phyloP scores from a whole-genome alignment of 2,113 vertebrate species.

The Campylorhamphus procurvoides region DNA sequence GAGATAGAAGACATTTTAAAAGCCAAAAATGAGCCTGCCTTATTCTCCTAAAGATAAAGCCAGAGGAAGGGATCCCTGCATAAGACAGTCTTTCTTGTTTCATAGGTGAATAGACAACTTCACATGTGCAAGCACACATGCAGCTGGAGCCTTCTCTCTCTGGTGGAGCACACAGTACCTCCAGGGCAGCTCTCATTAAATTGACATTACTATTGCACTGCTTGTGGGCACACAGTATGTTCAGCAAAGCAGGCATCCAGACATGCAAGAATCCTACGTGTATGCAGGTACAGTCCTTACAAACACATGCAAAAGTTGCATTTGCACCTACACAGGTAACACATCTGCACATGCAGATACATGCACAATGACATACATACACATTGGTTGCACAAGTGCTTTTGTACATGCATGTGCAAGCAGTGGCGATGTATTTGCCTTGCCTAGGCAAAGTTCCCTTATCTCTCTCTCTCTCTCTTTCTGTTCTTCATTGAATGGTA shows the following conservation, averaged over 20 bases:
- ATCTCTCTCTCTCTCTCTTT: background rate
- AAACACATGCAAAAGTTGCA: background rate
- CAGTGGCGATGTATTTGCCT: background rate
- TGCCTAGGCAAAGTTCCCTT: background rate
- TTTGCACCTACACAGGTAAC: background rate
- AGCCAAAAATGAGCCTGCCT: background rate
- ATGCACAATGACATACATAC: rapidly evolving
- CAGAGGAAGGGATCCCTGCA: background rate
- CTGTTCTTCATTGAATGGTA: conserved; percentile 40
- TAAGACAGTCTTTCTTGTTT: background rate
- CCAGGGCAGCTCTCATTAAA: background rate
- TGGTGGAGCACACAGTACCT: background rate
- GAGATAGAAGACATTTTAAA: background rate
- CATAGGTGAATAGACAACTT: background rate
- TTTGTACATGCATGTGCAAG: background rate
- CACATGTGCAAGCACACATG: rapidly evolving
- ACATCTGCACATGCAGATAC: background rate
- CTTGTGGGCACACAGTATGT: rapidly evolving
- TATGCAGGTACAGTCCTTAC: rapidly evolving
- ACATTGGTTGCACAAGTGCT: rapidly evolving
- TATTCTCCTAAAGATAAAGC: background rate
- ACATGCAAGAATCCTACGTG: rapidly evolving
- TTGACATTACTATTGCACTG: rapidly evolving
- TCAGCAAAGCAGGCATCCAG: background rate
- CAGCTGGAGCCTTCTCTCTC: background rate